Evolutionary conservation across 2,888 invertebrate species (phyloP).

Genomic region (Synergus gifuensis): DNA sequence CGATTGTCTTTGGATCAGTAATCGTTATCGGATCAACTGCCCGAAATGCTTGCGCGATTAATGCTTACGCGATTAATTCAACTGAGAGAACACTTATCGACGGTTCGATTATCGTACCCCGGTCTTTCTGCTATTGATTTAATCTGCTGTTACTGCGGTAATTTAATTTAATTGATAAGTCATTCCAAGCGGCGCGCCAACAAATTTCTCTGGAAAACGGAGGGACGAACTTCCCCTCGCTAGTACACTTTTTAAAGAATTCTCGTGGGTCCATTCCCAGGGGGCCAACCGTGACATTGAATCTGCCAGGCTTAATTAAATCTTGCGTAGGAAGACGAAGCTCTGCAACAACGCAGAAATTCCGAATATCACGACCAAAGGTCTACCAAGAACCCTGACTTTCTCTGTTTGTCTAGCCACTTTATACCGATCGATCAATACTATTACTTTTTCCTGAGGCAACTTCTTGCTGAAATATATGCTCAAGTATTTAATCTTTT

Average conservation of each 20-base stretch:
- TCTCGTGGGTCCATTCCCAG: constrained; percentile 26
- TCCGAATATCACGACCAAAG: constrained; percentile 27
- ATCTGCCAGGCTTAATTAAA: constrained; percentile 39
- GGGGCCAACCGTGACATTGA: constrained; percentile 20
- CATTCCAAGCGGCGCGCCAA: constrained; percentile 25
- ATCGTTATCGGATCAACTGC: constrained; percentile 13
- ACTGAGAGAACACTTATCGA: constrained; percentile 31
- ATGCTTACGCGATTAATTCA: constrained; percentile 23
- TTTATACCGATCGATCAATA: constrained; percentile 19
- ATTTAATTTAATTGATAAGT: constrained; percentile 40
- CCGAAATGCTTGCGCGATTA: constrained; percentile 34
- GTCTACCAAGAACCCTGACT: not conserved
- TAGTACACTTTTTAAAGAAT: constrained; percentile 20
- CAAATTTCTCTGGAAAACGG: constrained; percentile 13
- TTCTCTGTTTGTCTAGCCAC: constrained; percentile 6
- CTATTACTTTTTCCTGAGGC: not conserved
- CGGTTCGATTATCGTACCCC: constrained; percentile 28
- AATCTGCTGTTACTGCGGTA: constrained; percentile 39
- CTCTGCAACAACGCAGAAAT: constrained; percentile 29
- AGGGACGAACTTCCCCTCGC: constrained; percentile 19
- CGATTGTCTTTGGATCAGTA: constrained; percentile 25
- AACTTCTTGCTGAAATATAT: not conserved
- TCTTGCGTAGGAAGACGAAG: constrained; percentile 17
- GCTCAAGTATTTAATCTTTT: not conserved
- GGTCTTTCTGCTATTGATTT: constrained; percentile 32